Conservation (phyloP, 2,888 invertebrate species). For the Actias luna region DNA sequence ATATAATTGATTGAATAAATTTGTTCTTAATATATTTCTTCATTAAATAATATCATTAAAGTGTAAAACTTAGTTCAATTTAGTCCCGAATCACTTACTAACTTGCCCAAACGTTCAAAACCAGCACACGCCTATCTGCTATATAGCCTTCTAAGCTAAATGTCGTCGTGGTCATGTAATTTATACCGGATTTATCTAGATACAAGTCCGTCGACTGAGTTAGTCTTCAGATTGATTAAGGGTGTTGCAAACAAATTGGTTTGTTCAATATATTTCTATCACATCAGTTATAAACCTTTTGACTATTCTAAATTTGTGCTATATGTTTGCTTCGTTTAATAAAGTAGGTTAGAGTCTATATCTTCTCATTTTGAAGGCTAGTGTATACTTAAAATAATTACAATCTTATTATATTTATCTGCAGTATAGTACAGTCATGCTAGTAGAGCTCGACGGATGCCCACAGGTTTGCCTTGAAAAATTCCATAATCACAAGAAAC, state of each 20-base stretch:
- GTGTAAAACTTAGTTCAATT: neutral
- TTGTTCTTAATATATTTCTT: neutral
- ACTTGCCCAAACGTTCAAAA: conserved; percentile 26
- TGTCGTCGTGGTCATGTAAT: conserved; percentile 41
- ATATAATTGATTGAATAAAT: neutral
- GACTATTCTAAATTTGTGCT: neutral
- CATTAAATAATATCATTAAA: neutral
- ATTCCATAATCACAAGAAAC: conserved; percentile 26
- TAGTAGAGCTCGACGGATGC: conserved; percentile 10
- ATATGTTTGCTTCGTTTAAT: neutral
- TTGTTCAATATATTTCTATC: conserved; percentile 9
- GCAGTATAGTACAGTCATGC: neutral
- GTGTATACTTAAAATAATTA: conserved; percentile 3
- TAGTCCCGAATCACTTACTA: neutral
- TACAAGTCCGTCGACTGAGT: conserved; percentile 31
- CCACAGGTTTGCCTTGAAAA: conserved; percentile 24
- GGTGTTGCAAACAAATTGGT: conserved; percentile 16
- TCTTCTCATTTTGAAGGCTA: neutral
- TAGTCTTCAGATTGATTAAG: conserved; percentile 24
- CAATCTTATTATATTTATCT: neutral
- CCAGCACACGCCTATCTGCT: conserved; percentile 17
- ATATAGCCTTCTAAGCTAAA: conserved; percentile 42
- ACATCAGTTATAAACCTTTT: neutral
- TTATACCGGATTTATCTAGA: conserved; percentile 36
- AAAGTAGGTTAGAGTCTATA: neutral